Conservation (phyloP, 2,888 invertebrate species). For the Resseliella maxima region DNA sequence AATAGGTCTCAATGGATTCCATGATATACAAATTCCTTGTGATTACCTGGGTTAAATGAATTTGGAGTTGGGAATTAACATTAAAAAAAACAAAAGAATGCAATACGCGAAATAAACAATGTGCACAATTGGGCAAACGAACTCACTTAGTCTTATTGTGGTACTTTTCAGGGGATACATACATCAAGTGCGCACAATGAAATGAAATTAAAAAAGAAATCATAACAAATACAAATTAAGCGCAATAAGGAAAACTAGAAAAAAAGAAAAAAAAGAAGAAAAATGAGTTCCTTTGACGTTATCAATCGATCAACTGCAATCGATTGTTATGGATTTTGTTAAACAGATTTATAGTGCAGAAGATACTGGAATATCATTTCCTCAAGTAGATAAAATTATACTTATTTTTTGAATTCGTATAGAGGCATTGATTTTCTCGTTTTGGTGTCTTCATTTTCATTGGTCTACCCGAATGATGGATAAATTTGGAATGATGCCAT, state of each 20-base stretch:
- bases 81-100: not conserved
- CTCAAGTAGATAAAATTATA: not conserved
- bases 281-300: not conserved
- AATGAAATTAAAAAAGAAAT: not conserved
- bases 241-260: not conserved
- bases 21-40: too few relatives aligned
- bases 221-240: not conserved
- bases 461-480: not conserved
- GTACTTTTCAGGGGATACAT: not conserved
- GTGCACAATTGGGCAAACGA: not conserved
- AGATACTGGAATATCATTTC: too few relatives aligned
- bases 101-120: not conserved
- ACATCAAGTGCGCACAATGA: constrained; percentile 41
- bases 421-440: not conserved
- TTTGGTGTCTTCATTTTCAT: not conserved
- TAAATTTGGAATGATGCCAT: too few relatives aligned
- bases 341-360: too few relatives aligned
- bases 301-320: not conserved
- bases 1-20: too few relatives aligned
- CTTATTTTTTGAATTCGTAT: not conserved
- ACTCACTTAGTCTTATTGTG: constrained; percentile 7
- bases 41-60: not conserved
- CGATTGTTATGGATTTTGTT: too few relatives aligned
- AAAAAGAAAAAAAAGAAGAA: not conserved
- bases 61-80: not conserved